Percentiles rank a stretch among this genome's conserved stretches.
Evolutionary conservation across 2,888 invertebrate species (phyloP).

Genomic region (Sycophila texana): DNA sequence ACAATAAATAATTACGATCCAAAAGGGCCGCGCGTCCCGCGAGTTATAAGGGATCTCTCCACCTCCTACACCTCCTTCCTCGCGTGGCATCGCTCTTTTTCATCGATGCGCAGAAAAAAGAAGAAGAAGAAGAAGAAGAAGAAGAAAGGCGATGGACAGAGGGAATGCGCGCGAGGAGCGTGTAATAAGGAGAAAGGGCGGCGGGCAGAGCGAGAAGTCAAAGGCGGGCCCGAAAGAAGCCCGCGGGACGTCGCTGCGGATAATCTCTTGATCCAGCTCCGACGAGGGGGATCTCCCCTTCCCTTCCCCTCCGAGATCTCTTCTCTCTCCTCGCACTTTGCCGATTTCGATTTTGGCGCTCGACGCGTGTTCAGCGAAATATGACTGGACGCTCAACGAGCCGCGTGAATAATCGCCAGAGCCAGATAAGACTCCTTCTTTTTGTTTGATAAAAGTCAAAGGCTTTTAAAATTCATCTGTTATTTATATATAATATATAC

Average conservation of each 20-base stretch:
- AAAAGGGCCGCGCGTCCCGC: conserved; percentile 39
- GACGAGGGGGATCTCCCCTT: neutral
- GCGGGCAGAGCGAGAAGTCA: neutral
- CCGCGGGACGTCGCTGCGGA: conserved; percentile 53
- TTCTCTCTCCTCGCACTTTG: conserved; percentile 7
- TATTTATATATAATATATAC: no score
- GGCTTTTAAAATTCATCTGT: no score
- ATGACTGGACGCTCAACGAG: neutral
- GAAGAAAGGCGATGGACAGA: conserved; percentile 30
- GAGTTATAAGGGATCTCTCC: conserved; percentile 2
- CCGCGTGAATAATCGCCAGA: conserved; percentile 38
- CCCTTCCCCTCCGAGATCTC: neutral
- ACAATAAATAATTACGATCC: conserved; percentile 47
- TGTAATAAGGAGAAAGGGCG: conserved; percentile 41
- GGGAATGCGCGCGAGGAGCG: conserved; percentile 19
- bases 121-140: conserved; percentile 23
- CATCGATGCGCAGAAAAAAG: conserved; percentile 19
- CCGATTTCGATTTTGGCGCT: conserved; percentile 52
- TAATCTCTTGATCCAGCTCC: conserved; percentile 64
- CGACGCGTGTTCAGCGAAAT: neutral
- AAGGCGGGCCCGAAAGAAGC: conserved; percentile 4
- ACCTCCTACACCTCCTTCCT: neutral
- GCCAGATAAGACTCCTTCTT: no score
- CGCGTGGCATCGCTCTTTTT: conserved; percentile 1
- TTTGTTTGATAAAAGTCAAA: conserved; percentile 36